phyloP scores from a whole-genome alignment of 2,888 invertebrate species.

The Metalampra italica region DNA sequence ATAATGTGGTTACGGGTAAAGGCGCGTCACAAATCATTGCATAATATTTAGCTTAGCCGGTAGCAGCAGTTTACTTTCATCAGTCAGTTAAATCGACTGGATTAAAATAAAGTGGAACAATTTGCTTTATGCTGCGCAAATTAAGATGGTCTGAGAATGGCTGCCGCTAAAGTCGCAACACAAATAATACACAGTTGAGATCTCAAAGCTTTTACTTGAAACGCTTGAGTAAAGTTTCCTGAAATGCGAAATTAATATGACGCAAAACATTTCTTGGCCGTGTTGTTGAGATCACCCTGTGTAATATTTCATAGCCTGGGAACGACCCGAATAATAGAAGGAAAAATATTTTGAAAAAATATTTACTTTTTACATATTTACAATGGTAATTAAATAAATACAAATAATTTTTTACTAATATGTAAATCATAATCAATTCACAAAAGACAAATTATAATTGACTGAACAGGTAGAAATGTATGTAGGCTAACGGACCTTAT shows the following conservation, averaged over 20 bases:
- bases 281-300: neutral
- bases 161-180: constrained; percentile 34
- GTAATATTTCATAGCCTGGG: no score
- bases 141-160: constrained; percentile 22
- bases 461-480: constrained; percentile 12
- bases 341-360: constrained; percentile 53
- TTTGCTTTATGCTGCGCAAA: constrained; percentile 33
- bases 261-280: neutral
- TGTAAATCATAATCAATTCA: constrained; percentile 17
- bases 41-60: no score
- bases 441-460: constrained; percentile 22
- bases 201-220: constrained; percentile 35
- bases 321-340: constrained; percentile 23
- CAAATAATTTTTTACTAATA: constrained; percentile 15
- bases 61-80: neutral
- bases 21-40: no score
- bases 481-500: no score
- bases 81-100: constrained; percentile 14
- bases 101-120: constrained; percentile 30
- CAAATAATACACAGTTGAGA: constrained; percentile 34
- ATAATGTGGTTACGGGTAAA: no score
- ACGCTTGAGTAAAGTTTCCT: constrained; percentile 24
- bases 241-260: constrained; percentile 19
- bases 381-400: constrained; percentile 22
- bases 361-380: constrained; percentile 71